phyloP scores from a whole-genome alignment of 2,113 vertebrate genomes.

The Notothenia coriiceps region DNA sequence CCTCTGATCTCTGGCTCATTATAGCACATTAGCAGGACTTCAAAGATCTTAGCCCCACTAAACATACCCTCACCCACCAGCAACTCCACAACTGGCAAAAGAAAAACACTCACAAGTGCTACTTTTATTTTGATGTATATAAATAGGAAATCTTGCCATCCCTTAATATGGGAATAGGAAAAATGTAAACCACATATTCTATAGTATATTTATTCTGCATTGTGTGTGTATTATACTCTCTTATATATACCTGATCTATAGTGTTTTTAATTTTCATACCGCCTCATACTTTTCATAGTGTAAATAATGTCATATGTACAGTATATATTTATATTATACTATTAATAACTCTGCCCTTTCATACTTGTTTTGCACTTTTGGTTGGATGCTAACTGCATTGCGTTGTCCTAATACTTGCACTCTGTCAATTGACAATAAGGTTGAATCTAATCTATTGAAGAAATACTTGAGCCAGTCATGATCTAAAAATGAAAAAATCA shows the following conservation, averaged over 20 bases:
- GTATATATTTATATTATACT: too few species aligned
- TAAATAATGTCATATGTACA: too few species aligned
- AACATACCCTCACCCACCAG: background rate
- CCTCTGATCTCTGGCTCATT: constrained; percentile 72
- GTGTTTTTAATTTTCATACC: too few species aligned
- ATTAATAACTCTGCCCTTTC: too few species aligned
- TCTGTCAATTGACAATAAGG: too few species aligned
- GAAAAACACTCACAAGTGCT: constrained; percentile 26
- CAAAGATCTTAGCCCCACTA: constrained; percentile 66
- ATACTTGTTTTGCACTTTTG: too few species aligned
- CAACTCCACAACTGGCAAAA: constrained; percentile 19
- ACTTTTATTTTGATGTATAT: background rate
- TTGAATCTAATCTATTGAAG: background rate
- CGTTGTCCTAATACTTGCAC: too few species aligned
- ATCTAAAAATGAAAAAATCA: constrained; percentile 33
- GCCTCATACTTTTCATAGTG: too few species aligned
- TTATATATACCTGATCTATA: too few species aligned
- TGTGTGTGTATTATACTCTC: too few species aligned
- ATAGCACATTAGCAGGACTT: constrained; percentile 74
- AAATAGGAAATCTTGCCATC: constrained; percentile 12
- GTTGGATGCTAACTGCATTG: too few species aligned
- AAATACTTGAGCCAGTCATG: constrained; percentile 17
- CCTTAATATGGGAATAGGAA: constrained; percentile 11
- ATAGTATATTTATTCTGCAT: too few species aligned
- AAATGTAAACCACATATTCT: constrained; percentile 10